A percentile compares a stretch with the other conserved stretches of the same genome.
phyloP scores from a whole-genome alignment of 2,888 invertebrate species.

The Pachymerium ferrugineum region DNA sequence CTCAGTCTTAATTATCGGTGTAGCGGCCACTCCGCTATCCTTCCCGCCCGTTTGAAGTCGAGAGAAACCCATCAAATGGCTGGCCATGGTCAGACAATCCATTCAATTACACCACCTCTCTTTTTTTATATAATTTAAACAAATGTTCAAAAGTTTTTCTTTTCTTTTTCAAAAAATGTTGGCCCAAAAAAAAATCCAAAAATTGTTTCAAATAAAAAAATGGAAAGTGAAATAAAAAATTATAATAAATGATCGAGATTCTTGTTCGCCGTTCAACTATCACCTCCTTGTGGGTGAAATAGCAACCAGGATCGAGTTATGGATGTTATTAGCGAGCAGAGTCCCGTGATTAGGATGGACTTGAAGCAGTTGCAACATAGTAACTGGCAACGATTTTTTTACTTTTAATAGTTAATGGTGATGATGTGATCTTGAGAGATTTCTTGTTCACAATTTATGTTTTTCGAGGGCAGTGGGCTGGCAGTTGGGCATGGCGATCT shows the following conservation, averaged over 20 bases:
- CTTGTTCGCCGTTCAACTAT: background rate
- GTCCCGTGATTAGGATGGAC: conserved; percentile 3
- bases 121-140: background rate
- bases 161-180: too few species aligned
- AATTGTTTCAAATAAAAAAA: background rate
- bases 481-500: conserved; percentile 1
- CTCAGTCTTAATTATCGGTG: conserved; percentile 27
- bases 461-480: background rate
- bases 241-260: background rate
- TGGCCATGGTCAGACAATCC: conserved; percentile 6
- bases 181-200: too few species aligned
- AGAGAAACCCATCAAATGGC: conserved; percentile 16
- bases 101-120: background rate
- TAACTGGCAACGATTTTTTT: background rate
- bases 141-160: background rate
- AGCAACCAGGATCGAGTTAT: background rate
- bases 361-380: conserved; percentile 2
- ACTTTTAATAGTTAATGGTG: too few species aligned
- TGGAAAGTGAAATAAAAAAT: background rate
- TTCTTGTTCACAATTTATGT: background rate
- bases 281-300: conserved; percentile 9
- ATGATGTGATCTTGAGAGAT: background rate
- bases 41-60: background rate
- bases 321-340: background rate
- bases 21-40: conserved; percentile 2